Conservation (phyloP, 2,888 invertebrate genomes). For the Scaptomyza polygonia region DNA sequence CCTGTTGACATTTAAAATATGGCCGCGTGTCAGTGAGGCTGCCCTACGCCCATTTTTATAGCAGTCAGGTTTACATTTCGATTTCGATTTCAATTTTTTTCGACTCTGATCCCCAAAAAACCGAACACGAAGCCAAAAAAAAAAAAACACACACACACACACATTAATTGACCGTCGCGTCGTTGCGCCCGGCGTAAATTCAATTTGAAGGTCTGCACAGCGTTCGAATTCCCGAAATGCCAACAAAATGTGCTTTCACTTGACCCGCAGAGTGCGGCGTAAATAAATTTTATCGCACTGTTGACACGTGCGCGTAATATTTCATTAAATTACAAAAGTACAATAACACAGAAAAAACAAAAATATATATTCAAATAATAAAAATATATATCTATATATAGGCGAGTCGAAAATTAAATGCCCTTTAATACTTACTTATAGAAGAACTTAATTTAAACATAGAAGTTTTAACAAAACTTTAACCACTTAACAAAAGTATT, state of each 20-base stretch:
- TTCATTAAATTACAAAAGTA: slow-evolving; percentile 66
- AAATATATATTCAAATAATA: slow-evolving; percentile 31
- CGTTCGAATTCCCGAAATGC: slow-evolving; percentile 56
- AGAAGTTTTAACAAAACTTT: not conserved
- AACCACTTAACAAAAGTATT: not conserved
- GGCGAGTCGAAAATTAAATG: slow-evolving; percentile 1
- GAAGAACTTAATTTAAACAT: not conserved
- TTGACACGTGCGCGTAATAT: slow-evolving; percentile 79
- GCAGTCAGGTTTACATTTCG: slow-evolving; percentile 75
- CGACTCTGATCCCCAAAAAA: slow-evolving; percentile 42
- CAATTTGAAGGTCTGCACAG: slow-evolving; percentile 73
- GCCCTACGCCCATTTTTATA: slow-evolving; percentile 82
- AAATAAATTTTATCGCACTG: slow-evolving; percentile 81
- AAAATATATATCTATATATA: slow-evolving; percentile 24
- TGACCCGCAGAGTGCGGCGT: slow-evolving; percentile 82
- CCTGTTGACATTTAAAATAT: slow-evolving; percentile 82
- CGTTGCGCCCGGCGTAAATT: slow-evolving; percentile 65
- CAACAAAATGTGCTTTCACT: slow-evolving; percentile 82
- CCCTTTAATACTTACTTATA: slow-evolving; percentile 1
- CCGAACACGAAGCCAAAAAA: not conserved
- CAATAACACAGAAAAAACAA: slow-evolving; percentile 20
- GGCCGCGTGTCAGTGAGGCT: slow-evolving; percentile 81
- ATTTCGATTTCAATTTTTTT: slow-evolving; percentile 70
- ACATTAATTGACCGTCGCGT: not conserved
- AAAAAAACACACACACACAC: not conserved